A percentile compares a stretch with the other conserved stretches of the same genome.
These are phyloP conservation scores for Atrichornis clamosus DNA, from an alignment of 2,113 vertebrate genomes.

Conservation along the genomic window DNA sequence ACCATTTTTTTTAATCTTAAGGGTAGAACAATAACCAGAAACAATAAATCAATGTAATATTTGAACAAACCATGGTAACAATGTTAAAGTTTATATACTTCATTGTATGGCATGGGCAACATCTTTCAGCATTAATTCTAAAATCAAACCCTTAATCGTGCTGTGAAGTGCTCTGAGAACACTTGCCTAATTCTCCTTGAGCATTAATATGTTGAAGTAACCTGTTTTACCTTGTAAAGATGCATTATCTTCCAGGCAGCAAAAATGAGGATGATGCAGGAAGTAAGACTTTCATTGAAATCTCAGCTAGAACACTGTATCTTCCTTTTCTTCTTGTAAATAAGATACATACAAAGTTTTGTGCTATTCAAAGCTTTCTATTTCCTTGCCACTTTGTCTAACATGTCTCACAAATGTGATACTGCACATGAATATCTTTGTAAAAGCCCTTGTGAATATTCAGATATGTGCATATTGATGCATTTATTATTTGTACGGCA, in stretches of 20 bases:
- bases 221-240: not conserved
- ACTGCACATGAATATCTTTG: not conserved
- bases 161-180: not conserved
- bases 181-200: not conserved
- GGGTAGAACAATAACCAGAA: not conserved
- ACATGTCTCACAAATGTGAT: slow-evolving; percentile 19
- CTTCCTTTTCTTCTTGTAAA: not conserved
- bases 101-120: not conserved
- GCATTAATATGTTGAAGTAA: not conserved
- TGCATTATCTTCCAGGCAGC: not conserved
- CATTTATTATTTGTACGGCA: slow-evolving; percentile 50
- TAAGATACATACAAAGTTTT: not conserved
- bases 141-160: not conserved
- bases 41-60: not conserved
- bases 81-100: not conserved
- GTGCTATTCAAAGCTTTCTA: slow-evolving; percentile 21
- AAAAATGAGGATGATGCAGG: not conserved
- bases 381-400: slow-evolving; percentile 31
- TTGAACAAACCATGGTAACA: not conserved
- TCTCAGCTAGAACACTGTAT: not conserved
- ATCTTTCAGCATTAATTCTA: not conserved
- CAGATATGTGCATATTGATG: slow-evolving; percentile 31
- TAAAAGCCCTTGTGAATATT: slow-evolving; percentile 56
- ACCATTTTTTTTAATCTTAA: not conserved
- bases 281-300: not conserved